Evolutionary conservation across 2,797 vertebrate species (phyloP).

Genomic region (Myotis myotis): DNA sequence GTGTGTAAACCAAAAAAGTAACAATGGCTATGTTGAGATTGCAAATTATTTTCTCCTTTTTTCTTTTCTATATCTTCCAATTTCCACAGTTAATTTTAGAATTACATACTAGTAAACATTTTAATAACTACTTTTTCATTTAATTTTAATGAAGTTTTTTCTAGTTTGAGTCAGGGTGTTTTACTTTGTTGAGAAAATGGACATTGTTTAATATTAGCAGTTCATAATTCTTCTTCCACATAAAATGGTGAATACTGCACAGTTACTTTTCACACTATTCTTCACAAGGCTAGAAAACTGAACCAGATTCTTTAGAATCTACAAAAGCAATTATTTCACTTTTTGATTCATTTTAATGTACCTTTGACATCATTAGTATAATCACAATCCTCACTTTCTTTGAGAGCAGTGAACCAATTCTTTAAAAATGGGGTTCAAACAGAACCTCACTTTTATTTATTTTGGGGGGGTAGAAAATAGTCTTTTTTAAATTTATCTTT

Average conservation of each 20-base stretch:
- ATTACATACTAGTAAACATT: neutral
- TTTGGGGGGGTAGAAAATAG: too few species aligned
- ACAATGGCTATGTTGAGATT: neutral
- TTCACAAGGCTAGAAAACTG: neutral
- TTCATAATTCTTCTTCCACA: slow-evolving; percentile 65
- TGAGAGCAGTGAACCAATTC: slow-evolving; percentile 50
- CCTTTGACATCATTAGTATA: slow-evolving; percentile 47
- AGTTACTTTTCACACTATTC: slow-evolving; percentile 35
- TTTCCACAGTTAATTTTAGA: slow-evolving; percentile 40
- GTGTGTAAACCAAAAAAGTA: slow-evolving; percentile 31
- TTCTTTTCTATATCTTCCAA: slow-evolving; percentile 24
- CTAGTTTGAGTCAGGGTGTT: slow-evolving; percentile 55
- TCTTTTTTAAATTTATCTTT: too few species aligned
- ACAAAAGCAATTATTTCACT: slow-evolving; percentile 57
- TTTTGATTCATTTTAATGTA: slow-evolving; percentile 40
- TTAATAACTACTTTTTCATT: slow-evolving; percentile 53
- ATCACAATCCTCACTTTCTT: slow-evolving; percentile 54
- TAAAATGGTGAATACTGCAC: slow-evolving; percentile 55
- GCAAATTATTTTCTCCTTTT: slow-evolving; percentile 16
- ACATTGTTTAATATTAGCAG: slow-evolving; percentile 65
- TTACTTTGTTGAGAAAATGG: slow-evolving; percentile 61
- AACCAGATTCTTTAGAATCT: slow-evolving; percentile 36
- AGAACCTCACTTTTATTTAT: slow-evolving; percentile 12
- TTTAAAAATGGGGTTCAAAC: slow-evolving; percentile 49
- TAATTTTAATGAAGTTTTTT: slow-evolving; percentile 67